Evolutionary conservation across 2,888 invertebrate genomes (phyloP).

Genomic region (Copidosoma aretas): DNA sequence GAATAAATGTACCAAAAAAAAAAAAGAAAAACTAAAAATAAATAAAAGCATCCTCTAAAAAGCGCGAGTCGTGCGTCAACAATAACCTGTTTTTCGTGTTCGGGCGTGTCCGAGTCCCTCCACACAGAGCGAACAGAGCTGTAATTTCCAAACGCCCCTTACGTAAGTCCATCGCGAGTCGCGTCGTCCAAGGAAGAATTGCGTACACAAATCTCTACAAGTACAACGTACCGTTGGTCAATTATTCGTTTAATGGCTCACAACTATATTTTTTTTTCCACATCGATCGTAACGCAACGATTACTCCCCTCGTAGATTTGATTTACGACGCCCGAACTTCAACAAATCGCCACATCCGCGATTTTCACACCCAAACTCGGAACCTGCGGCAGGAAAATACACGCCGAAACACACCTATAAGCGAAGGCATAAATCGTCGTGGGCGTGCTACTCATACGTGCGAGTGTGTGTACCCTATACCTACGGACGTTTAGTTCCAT

Average conservation of each 20-base stretch:
- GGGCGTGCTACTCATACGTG: neutral
- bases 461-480: too few species aligned
- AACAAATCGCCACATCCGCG: neutral
- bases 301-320: neutral
- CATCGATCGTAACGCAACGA: neutral
- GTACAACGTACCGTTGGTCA: conserved; percentile 10
- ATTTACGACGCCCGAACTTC: neutral
- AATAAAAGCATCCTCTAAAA: conserved; percentile 31
- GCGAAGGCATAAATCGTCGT: neutral
- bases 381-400: neutral
- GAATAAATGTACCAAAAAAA: too few species aligned
- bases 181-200: neutral
- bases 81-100: conserved; percentile 34
- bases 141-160: conserved; percentile 32
- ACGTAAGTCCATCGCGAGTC: conserved; percentile 23
- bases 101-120: conserved; percentile 30
- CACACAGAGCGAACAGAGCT: conserved; percentile 12
- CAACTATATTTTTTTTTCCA: neutral
- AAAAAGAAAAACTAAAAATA: conserved; percentile 9
- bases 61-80: conserved; percentile 33
- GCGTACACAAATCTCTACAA: conserved; percentile 19
- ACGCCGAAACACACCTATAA: neutral
- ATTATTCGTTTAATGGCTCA: conserved; percentile 4
- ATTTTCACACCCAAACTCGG: neutral
- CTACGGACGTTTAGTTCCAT: too few species aligned